phyloP scores from a whole-genome alignment of 2,888 invertebrate species.

The Quadroppia sp. region DNA sequence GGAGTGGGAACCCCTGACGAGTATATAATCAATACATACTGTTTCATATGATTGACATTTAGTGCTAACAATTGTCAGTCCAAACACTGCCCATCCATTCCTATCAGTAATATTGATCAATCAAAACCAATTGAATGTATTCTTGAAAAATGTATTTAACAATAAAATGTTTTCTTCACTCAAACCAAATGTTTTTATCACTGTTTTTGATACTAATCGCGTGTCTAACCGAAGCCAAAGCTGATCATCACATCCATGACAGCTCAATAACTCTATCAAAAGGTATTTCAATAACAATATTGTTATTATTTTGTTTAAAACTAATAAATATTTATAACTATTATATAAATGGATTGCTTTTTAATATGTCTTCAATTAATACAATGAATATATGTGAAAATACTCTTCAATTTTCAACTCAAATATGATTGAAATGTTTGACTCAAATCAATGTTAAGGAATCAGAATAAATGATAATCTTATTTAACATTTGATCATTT shows the following conservation, averaged over 20 bases:
- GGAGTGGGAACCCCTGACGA: neutral
- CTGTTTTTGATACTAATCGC: neutral
- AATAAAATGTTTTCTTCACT: neutral
- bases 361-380: neutral
- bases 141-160: neutral
- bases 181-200: neutral
- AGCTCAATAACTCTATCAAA: slow-evolving; percentile 20
- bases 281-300: neutral
- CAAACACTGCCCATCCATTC: neutral
- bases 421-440: too few relatives aligned
- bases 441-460: too few relatives aligned
- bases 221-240: neutral
- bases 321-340: slow-evolving; percentile 9
- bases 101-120: neutral
- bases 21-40: too few relatives aligned
- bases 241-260: slow-evolving; percentile 2
- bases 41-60: neutral
- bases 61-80: neutral
- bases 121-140: neutral
- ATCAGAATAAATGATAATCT: too few relatives aligned
- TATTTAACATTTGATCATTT: too few relatives aligned
- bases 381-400: too few relatives aligned
- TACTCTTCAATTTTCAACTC: too few relatives aligned
- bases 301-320: neutral
- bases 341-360: neutral